Conservation (phyloP, 2,797 vertebrate genomes). For the Manis pentadactyla region DNA sequence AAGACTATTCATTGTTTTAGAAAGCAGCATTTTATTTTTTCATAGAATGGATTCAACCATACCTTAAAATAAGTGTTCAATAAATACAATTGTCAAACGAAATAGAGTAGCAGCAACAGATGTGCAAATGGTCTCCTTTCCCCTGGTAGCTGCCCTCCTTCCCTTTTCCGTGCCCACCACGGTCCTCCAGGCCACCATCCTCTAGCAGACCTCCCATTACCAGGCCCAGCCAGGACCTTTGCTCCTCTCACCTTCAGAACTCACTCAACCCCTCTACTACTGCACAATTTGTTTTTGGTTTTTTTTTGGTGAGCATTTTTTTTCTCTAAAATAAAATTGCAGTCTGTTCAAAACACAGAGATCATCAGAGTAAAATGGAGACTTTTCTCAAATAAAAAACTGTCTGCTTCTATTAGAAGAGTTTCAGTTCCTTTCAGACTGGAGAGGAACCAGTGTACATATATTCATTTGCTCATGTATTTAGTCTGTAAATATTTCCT, state of each 20-base stretch:
- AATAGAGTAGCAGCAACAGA: neutral
- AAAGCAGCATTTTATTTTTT: neutral
- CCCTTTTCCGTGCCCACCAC: neutral
- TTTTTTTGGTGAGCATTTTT: neutral
- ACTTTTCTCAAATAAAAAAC: neutral
- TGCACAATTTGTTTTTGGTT: neutral
- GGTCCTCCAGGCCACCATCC: neutral
- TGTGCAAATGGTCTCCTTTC: neutral
- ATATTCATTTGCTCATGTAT: neutral
- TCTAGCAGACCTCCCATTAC: neutral
- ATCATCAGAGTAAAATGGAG: neutral
- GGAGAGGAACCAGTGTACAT: neutral
- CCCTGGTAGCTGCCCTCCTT: neutral
- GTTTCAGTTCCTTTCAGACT: neutral
- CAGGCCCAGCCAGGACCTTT: neutral
- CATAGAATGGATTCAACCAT: neutral
- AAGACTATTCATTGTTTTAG: neutral
- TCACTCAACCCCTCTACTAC: neutral
- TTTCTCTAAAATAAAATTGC: neutral
- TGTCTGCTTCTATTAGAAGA: neutral
- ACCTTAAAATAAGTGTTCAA: neutral
- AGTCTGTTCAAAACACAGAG: neutral
- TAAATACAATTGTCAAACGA: neutral
- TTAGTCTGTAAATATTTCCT: neutral
- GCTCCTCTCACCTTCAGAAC: neutral